Evolutionary conservation across 2,113 vertebrate species (phyloP), one percentile per base, ranked within the genome.

Genomic region (Triplophysa rosa): DNA sequence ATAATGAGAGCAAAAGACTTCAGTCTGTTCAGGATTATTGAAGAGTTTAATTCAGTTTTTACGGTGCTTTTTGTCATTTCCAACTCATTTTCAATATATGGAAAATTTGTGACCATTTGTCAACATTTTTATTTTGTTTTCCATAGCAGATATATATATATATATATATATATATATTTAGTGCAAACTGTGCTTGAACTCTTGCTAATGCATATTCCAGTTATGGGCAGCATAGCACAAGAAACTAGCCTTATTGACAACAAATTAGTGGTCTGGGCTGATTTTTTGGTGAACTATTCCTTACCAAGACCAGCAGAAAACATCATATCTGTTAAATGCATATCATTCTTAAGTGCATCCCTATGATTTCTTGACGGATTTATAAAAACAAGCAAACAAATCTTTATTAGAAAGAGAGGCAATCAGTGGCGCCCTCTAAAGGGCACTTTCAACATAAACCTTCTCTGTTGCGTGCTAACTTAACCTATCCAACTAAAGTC

Each of bases 391-490:
- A 58, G 19, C 54, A 58, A 58, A 58, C 14, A 52, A 17, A 16
- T 17, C 49, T 52, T 13, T 13, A 16, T 62, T 16, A 49, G 14
- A 14, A 17, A 56, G 17, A 17, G 10, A 17, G 16, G 56, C 24
- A 29, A 49, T 64, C 58, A 11, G 13, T 11, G 0, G 61, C 87
- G 90, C 89, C 91, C 88, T 87, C 91, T 90, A 72, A 1, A 56
- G 88, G n/a, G 66, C 11, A 47, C 19, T 13, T 5, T 56, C n/a
- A 42, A 19, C 1, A 76, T 9, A 49, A 29, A 21, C 9, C 52
- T 4, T 56, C 24, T 5, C n/a, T n/a, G 37, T 66, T 74, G 79
- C 63, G 37, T 67, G 62, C 21, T 62, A 80, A 71, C 78, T 79
- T 79, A 49, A 79, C 12, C 21, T 56, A 8, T 24, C 47, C 29